phyloP scores from a whole-genome alignment of 1,140 invertebrate species.

The Geopemphigus sp. region DNA sequence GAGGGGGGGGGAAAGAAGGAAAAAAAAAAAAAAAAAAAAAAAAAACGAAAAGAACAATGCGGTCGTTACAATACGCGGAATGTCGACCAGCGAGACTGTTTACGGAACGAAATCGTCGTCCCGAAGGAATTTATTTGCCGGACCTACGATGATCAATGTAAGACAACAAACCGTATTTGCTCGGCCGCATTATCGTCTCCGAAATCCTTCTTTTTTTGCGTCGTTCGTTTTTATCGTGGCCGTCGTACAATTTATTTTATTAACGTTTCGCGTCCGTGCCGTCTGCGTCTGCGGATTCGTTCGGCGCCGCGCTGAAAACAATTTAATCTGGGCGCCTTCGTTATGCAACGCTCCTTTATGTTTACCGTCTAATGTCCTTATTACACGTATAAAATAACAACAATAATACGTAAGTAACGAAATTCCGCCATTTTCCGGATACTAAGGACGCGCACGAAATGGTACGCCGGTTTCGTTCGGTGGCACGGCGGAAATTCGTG shows the following conservation, averaged over 20 bases:
- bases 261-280: constrained; percentile 19
- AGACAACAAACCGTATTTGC: constrained; percentile 31
- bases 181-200: constrained; percentile 6
- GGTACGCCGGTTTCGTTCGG: neutral
- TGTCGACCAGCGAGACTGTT: no score
- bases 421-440: neutral
- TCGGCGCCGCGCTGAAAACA: constrained; percentile 10
- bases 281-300: constrained; percentile 35
- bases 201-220: constrained; percentile 12
- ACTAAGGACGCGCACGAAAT: neutral
- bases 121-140: constrained; percentile 11
- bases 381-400: neutral
- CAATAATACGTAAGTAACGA: neutral
- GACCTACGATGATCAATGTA: constrained; percentile 23
- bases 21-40: no score
- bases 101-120: neutral
- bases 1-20: no score
- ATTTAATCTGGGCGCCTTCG: constrained; percentile 30
- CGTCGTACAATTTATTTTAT: constrained; percentile 34
- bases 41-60: no score
- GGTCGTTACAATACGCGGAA: no score
- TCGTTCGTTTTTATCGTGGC: neutral
- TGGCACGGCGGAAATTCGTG: neutral
- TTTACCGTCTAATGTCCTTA: constrained; percentile 21
- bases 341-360: constrained; percentile 39